Percentiles rank a stretch among this genome's conserved stretches.
phyloP scores from a whole-genome alignment of 1,140 invertebrate species.

The Cyclargus thomasi region DNA sequence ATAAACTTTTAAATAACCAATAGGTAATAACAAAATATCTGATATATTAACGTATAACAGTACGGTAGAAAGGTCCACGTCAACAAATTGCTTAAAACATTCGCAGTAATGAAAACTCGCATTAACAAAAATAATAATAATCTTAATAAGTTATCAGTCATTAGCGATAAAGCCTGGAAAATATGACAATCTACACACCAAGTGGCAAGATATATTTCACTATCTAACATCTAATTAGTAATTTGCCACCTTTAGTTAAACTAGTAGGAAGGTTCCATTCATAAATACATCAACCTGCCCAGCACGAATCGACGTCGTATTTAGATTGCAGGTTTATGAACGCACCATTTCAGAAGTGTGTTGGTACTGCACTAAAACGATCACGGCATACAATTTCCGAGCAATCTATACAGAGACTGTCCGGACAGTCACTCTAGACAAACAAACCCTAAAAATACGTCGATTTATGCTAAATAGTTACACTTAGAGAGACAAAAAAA shows the following conservation, averaged over 20 bases:
- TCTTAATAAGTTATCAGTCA: slow-evolving; percentile 13
- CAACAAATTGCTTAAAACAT: background rate
- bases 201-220: background rate
- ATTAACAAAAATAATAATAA: slow-evolving; percentile 8
- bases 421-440: too few species aligned
- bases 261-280: background rate
- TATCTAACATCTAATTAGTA: slow-evolving; percentile 3
- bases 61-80: background rate
- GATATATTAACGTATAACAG: background rate
- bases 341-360: too few species aligned
- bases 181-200: background rate
- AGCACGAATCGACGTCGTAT: background rate
- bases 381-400: too few species aligned
- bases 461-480: too few species aligned
- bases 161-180: slow-evolving; percentile 7
- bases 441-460: too few species aligned
- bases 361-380: too few species aligned
- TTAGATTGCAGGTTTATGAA: background rate
- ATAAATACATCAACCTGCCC: background rate
- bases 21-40: background rate
- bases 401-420: too few species aligned
- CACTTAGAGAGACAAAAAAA: background rate
- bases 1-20: background rate
- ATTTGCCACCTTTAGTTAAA: background rate
- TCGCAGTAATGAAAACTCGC: background rate